Percentiles rank a stretch among this genome's conserved stretches.
Conservation (phyloP, 2,113 vertebrate genomes). For the Triplophysa rosa region DNA sequence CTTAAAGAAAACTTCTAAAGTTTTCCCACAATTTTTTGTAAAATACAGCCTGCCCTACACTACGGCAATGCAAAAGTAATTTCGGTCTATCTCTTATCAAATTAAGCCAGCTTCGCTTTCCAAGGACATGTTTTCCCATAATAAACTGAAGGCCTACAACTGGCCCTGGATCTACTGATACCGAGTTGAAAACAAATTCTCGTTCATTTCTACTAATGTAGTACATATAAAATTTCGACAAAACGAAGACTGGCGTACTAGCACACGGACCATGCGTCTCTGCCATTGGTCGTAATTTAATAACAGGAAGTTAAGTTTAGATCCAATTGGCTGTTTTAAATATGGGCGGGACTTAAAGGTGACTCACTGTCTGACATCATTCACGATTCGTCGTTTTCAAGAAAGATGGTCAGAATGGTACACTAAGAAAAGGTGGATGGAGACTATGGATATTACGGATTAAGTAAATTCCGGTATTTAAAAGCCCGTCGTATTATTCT, state of each 20-base stretch:
- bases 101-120: background rate
- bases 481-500: background rate
- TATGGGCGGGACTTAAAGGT: background rate
- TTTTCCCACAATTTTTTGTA: too few species aligned
- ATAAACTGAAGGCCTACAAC: background rate
- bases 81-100: too few species aligned
- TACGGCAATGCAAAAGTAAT: too few species aligned
- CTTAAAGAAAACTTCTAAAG: too few species aligned
- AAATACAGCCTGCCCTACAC: too few species aligned
- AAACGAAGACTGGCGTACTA: too few species aligned
- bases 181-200: background rate
- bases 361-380: background rate
- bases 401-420: background rate
- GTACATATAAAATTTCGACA: too few species aligned
- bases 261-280: background rate
- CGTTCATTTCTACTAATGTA: background rate
- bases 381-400: background rate
- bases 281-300: slow-evolving; percentile 13
- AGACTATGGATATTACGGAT: background rate
- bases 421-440: background rate
- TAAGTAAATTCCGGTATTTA: background rate
- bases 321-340: slow-evolving; percentile 14
- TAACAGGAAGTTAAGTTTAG: background rate
- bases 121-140: background rate
- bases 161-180: background rate